These are phyloP conservation scores for Nephrotoma guestfalica DNA, from an alignment of 2,888 invertebrate species.

Conservation along the genomic window DNA sequence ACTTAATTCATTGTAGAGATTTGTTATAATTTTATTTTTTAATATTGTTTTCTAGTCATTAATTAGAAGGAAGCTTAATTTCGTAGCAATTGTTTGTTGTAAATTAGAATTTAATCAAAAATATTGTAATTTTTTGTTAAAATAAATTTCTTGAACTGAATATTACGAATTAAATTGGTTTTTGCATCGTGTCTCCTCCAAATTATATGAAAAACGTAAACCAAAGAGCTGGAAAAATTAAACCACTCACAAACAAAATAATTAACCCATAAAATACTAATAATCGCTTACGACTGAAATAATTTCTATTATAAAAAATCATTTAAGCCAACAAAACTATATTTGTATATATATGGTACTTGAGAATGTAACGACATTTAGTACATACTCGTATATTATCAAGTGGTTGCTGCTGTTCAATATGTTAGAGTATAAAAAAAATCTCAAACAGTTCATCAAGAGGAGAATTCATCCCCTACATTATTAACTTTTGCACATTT, in stretches of 20 bases:
- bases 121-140: not conserved
- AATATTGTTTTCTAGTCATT: not conserved
- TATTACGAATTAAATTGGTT: not conserved
- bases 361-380: not conserved
- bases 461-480: not conserved
- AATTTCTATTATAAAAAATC: not conserved
- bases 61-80: not conserved
- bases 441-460: not conserved
- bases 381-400: not conserved
- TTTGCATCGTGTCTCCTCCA: not conserved
- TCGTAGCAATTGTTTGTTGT: not conserved
- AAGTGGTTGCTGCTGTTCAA: not conserved
- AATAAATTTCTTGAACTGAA: not conserved
- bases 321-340: not conserved
- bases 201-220: not conserved
- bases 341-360: not conserved
- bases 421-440: not conserved
- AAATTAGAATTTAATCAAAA: not conserved
- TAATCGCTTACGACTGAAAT: not conserved
- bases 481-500: constrained; percentile 1
- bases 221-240: not conserved
- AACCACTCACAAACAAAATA: not conserved
- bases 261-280: not conserved
- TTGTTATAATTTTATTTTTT: not conserved
- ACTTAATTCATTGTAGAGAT: not conserved